Percentiles rank a stretch among this genome's conserved stretches.
These are phyloP conservation scores for Eristalis tenax DNA, from an alignment of 2,888 invertebrate genomes.

Conservation along the genomic window DNA sequence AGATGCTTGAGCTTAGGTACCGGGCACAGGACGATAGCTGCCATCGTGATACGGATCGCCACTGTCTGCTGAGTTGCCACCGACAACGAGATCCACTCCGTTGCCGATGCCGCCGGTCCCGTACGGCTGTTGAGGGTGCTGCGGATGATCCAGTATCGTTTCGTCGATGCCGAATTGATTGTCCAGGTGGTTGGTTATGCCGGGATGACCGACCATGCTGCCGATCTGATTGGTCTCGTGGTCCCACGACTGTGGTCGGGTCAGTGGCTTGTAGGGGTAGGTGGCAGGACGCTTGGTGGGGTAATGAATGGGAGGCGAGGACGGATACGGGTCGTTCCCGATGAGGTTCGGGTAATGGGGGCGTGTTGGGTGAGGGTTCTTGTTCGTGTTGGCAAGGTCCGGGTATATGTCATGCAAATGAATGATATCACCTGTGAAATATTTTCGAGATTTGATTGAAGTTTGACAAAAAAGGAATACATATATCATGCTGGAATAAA, in stretches of 20 bases:
- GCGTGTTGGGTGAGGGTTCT: conserved; percentile 49
- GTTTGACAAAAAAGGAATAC: conserved; percentile 3
- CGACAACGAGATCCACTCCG: conserved; percentile 78
- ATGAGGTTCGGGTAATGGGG: conserved; percentile 65
- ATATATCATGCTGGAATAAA: not conserved
- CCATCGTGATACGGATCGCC: conserved; percentile 75
- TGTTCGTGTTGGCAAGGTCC: conserved; percentile 75
- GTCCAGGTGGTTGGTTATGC: conserved; percentile 80
- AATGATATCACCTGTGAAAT: conserved; percentile 81
- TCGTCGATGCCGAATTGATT: conserved; percentile 78
- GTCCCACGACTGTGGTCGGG: conserved; percentile 76
- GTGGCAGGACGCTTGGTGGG: conserved; percentile 76
- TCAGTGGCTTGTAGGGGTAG: conserved; percentile 75
- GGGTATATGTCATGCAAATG: conserved; percentile 82
- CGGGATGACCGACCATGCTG: conserved; percentile 69
- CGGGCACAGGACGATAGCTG: conserved; percentile 80
- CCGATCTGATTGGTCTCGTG: conserved; percentile 78
- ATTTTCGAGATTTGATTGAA: conserved; percentile 21
- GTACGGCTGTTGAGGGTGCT: conserved; percentile 62
- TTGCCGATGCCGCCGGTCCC: conserved; percentile 80
- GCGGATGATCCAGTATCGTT: conserved; percentile 72
- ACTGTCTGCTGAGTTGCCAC: conserved; percentile 77
- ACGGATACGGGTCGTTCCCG: conserved; percentile 73
- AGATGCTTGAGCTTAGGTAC: conserved; percentile 75
- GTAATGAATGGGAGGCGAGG: conserved; percentile 73